Percentiles rank a stretch among this genome's conserved stretches.
These are phyloP conservation scores for Galerucella calmariensis DNA, from an alignment of 2,888 invertebrate genomes.

Conservation along the genomic window DNA sequence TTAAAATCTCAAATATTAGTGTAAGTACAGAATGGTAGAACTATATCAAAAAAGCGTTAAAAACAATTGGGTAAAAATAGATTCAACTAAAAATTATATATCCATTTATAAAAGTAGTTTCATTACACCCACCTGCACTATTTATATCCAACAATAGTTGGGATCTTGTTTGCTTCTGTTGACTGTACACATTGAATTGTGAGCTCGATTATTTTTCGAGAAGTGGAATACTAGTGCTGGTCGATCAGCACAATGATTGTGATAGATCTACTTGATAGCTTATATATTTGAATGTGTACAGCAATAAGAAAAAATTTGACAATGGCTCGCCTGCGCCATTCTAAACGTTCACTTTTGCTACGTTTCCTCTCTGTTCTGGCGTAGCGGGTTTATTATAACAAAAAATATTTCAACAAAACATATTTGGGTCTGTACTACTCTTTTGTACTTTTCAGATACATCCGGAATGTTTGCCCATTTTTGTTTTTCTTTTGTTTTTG, in stretches of 20 bases:
- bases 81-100: neutral
- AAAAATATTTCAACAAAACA: neutral
- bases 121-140: neutral
- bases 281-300: no score
- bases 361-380: neutral
- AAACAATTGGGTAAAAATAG: neutral
- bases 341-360: neutral
- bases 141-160: neutral
- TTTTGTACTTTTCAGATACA: slow-evolving; percentile 16
- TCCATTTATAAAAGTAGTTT: neutral
- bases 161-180: no score
- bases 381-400: neutral
- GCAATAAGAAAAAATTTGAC: no score
- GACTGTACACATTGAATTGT: neutral
- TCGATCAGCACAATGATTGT: no score
- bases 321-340: no score
- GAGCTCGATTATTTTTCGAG: neutral
- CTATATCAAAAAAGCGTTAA: neutral
- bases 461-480: slow-evolving; percentile 15
- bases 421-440: neutral
- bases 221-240: neutral
- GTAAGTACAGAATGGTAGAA: slow-evolving; percentile 7
- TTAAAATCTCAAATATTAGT: slow-evolving; percentile 5
- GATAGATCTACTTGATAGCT: no score
- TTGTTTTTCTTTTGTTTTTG: neutral